Conservation (phyloP, 1,140 invertebrate genomes). For the Diorhabda sublineata region DNA sequence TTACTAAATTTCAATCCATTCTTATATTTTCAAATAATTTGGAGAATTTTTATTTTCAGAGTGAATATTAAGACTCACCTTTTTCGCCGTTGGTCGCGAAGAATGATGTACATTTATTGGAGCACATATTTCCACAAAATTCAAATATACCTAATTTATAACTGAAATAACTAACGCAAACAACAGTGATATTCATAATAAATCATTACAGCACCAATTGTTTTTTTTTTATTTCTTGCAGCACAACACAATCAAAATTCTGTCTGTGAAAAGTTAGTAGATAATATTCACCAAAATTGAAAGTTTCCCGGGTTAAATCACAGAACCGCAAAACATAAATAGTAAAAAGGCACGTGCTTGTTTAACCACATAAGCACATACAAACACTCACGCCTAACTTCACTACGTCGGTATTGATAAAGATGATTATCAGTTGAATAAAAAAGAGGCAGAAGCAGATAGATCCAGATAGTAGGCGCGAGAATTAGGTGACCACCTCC, state of each 20-base stretch:
- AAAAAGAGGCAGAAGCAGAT: neutral
- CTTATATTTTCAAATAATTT: neutral
- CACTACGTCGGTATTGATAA: no score
- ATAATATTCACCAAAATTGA: neutral
- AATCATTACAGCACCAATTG: neutral
- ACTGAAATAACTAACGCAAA: neutral
- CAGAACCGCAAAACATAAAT: neutral
- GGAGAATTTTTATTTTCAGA: neutral
- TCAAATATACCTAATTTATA: neutral
- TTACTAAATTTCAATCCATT: neutral
- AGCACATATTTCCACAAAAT: neutral
- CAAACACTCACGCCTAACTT: no score
- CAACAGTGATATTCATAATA: neutral
- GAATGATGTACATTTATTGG: neutral
- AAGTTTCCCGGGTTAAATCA: neutral
- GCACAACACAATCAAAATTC: neutral
- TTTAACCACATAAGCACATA: neutral
- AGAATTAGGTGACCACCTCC: conserved; percentile 25
- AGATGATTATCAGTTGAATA: no score
- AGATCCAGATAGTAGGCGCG: conserved; percentile 6
- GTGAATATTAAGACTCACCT: neutral
- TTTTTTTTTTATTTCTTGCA: neutral
- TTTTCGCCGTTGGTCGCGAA: neutral
- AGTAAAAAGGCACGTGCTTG: neutral
- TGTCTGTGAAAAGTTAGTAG: neutral